Base-by-base conservation (phyloP, 2,888 invertebrate genomes). In the Thecocarcelia acutangulata region DNA sequence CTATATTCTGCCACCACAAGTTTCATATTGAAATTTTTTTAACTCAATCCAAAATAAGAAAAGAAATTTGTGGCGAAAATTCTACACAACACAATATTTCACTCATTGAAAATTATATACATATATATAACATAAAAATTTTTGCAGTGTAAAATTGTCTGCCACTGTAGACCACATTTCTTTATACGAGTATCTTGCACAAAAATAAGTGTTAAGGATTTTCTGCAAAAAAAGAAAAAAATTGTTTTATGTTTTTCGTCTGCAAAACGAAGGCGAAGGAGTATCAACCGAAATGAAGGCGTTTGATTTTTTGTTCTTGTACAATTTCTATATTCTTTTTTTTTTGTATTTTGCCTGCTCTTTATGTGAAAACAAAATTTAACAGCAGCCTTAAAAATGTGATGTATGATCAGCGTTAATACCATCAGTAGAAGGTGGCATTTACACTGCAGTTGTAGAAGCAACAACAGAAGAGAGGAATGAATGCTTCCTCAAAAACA, bases 401-500 rank as follows among this genome's bases (percentile, higher is more conserved):
- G 66, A 73, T 73, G 73, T 74, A 80, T 80, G 80, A 64, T 74
- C 56, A 70, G 63, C 74, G 56, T 75, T 75, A 80, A 70, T 70
- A 42, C 48, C 64, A 64, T 64, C 59, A 79, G 44, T 40, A 70
- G 69, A 37, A 17, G 68, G 12, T 28, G 37, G 19, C 48, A 64
- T 21, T 21, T 37, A 13, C 37, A 56, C 1, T 33, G 40, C 33
- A 48, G 17, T 17, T 28, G 46, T 17, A 37, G 44, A 44, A 21
- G 52, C 42, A 9, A n/a, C 8, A 9, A 21, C 13, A 48, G n/a
- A 33, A n/a, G 21, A 15, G 48, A n/a, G n/a, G 21, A 15, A n/a
- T 42, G 15, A n/a, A n/a, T 58, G 11, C 8, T 72, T 15, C 58
- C 11, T 17, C 15, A 33, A 6, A 64, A 2, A 13, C 33, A 64